These are phyloP conservation scores for Amazona vittata DNA, from an alignment of 2,113 vertebrate species.

Conservation along the genomic window DNA sequence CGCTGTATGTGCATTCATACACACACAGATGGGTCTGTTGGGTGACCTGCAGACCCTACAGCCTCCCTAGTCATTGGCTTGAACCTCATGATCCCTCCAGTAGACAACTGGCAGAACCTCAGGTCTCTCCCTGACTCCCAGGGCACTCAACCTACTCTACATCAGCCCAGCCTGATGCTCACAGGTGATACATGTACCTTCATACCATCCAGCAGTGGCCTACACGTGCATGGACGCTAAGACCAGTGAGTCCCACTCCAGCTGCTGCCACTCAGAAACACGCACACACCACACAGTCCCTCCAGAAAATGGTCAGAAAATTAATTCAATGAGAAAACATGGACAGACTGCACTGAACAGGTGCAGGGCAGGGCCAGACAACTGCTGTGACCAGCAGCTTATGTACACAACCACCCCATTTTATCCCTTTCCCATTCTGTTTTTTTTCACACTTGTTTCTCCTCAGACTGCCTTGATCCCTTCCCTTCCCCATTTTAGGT, in stretches of 20 bases:
- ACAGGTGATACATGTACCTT: not conserved
- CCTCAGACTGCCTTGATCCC: not conserved
- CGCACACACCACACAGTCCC: not conserved
- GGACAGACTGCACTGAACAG: rapidly evolving
- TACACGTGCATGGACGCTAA: rapidly evolving
- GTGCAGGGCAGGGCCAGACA: not conserved
- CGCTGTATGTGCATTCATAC: rapidly evolving
- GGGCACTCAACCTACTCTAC: rapidly evolving
- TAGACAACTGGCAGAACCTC: not conserved
- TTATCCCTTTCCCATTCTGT: not conserved
- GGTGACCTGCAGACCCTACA: not conserved
- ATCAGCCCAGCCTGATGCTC: not conserved
- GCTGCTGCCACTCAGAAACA: not conserved
- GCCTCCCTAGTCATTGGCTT: too few relatives aligned
- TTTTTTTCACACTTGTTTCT: not conserved
- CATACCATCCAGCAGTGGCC: rapidly evolving
- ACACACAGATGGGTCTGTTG: not conserved
- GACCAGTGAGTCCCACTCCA: not conserved
- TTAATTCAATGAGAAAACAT: not conserved
- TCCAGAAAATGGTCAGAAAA: not conserved
- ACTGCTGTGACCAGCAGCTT: rapidly evolving
- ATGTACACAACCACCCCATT: not conserved
- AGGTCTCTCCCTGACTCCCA: not conserved
- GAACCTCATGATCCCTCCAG: not conserved
- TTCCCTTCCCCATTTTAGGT: not conserved